A percentile compares a stretch with the other conserved stretches of the same genome.
Evolutionary conservation across 2,888 invertebrate species (phyloP).

Genomic region (Rhabditoides inermis): DNA sequence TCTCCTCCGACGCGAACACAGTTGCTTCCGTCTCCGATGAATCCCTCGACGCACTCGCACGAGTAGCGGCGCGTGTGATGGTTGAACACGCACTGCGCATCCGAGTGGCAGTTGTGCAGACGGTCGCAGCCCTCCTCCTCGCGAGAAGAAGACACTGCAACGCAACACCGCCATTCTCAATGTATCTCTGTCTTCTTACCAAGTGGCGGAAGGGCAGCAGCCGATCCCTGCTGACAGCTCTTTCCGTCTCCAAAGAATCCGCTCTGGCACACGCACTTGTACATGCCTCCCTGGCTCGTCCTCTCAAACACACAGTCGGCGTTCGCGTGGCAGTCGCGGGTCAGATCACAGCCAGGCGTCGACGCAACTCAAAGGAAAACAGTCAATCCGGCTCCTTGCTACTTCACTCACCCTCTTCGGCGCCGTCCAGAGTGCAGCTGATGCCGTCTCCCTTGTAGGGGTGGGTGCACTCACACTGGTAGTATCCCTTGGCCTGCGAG

Average conservation of each 20-base stretch:
- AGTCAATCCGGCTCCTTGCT: neutral
- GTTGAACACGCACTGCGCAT: constrained; percentile 59
- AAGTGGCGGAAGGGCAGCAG: constrained; percentile 18
- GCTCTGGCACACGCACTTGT: constrained; percentile 52
- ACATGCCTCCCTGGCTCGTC: constrained; percentile 18
- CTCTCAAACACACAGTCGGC: constrained; percentile 52
- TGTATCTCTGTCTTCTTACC: too few relatives aligned
- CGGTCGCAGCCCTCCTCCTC: constrained; percentile 49
- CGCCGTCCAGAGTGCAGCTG: constrained; percentile 57
- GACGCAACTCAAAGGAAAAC: too few relatives aligned
- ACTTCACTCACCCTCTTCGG: neutral
- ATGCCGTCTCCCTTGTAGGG: constrained; percentile 72
- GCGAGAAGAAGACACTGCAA: too few relatives aligned
- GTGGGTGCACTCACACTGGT: constrained; percentile 62
- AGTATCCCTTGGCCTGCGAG: constrained; percentile 33
- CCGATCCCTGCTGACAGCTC: constrained; percentile 26
- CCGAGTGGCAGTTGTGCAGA: constrained; percentile 54
- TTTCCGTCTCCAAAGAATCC: constrained; percentile 56
- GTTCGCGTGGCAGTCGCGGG: constrained; percentile 48
- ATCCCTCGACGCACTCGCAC: constrained; percentile 50
- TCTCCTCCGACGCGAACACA: constrained; percentile 24
- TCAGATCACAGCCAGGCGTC: constrained; percentile 38
- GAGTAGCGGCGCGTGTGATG: constrained; percentile 26
- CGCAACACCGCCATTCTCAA: too few relatives aligned
- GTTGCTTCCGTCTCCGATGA: constrained; percentile 51